Base-by-base conservation (phyloP, 1,140 invertebrate species). In the Leptinotarsa lineolata region DNA sequence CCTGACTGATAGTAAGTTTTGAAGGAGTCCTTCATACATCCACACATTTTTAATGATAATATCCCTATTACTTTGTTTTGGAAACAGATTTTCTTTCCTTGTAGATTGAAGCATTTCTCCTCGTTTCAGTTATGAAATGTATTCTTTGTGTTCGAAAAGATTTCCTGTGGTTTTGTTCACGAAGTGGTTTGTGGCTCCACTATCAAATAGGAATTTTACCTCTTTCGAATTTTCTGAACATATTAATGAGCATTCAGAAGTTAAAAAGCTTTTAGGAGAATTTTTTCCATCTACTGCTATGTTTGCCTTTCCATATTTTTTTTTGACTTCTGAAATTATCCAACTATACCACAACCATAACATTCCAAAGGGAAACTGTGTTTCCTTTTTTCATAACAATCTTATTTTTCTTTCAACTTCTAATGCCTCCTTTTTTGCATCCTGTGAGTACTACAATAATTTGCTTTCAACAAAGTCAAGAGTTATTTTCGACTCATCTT, bases 1-100 rank as follows among this genome's bases (percentile, higher is more conserved):
- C 22, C 63, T 68, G 15, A 73, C n/a, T n/a, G 72, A 73, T 20
- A 73, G 20, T 24, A 73, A 21, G 45, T 70, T 70, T 22, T 63
- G 24, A 16, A 20, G 12, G 12, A 73, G 46, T 21, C 58, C 24
- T 24, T 66, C 24, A 22, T 44, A 66, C 44, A 68, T 39, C 65
- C 39, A 58, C 6, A 72, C 66, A 66, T 72, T 58, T 21, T 68
- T 60, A 15, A 72, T 20, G 4, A 13, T 68, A 60, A 48, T 30
- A 12, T 54, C 18, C 18, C 22, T 68, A 16, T 46, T 39, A 44
- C 16, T n/a, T 59, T 59, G 68, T 59, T 58, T 60, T 21, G n/a
- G n/a, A n/a, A 8, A 13, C 4, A 67, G 4, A 67, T 16, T 45
- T 58, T 46, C 68, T 58, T 71, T 1, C 12, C 44, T 63, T 59